Percentiles rank a stretch among this genome's conserved stretches.
phyloP scores from a whole-genome alignment of 2,888 invertebrate species.

The Norana najaformis region DNA sequence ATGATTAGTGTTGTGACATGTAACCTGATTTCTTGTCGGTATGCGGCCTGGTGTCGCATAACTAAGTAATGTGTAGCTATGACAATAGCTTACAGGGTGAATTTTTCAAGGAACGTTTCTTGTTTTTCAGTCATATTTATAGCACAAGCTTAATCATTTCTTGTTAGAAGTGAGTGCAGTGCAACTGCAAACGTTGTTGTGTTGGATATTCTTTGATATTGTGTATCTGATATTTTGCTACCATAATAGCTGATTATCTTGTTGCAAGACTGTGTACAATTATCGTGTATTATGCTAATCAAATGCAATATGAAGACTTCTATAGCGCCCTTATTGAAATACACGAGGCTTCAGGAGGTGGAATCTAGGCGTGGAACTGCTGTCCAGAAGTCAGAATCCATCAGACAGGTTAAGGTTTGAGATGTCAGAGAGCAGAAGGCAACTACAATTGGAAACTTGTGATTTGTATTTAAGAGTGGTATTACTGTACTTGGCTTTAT shows the following conservation, averaged over 20 bases:
- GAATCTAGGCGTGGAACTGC: not conserved
- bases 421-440: not conserved
- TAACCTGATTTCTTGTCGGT: not conserved
- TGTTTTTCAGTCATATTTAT: not conserved
- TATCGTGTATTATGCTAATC: not conserved
- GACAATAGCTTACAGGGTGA: not conserved
- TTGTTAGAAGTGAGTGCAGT: not conserved
- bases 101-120: not conserved
- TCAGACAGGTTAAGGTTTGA: not conserved
- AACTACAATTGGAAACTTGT: not conserved
- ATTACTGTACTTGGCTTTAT: too few species aligned
- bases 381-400: not conserved
- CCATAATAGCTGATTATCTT: constrained; percentile 4
- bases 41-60: not conserved
- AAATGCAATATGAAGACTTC: not conserved
- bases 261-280: not conserved
- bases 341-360: not conserved
- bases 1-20: not conserved
- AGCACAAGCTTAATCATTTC: not conserved
- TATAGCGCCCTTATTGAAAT: not conserved
- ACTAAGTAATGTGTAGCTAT: not conserved
- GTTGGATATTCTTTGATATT: not conserved
- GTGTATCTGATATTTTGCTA: not conserved
- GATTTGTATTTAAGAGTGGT: too few species aligned
- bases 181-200: not conserved